Conservation (phyloP, 2,113 vertebrate species). For the Actenoides hombroni region DNA sequence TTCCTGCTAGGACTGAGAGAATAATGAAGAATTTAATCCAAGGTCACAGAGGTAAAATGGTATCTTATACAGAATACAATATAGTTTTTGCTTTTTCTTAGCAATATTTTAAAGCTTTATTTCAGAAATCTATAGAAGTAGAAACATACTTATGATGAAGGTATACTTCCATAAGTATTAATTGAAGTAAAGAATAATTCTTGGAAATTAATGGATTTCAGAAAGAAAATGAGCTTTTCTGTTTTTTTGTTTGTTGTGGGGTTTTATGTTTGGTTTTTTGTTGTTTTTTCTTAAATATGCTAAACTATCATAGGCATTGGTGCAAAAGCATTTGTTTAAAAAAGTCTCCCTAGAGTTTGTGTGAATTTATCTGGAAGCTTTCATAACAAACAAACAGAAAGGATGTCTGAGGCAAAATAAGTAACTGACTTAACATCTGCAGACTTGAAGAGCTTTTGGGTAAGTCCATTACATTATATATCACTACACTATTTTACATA, state of each 20-base stretch:
- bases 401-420: not conserved
- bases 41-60: not conserved
- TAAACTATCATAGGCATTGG: not conserved
- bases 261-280: no score
- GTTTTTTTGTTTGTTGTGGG: no score
- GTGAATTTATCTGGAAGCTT: not conserved
- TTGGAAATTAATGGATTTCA: not conserved
- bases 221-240: not conserved
- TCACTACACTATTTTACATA: not conserved
- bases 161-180: not conserved
- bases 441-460: not conserved
- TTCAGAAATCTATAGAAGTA: not conserved
- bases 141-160: not conserved
- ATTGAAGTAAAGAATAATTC: not conserved
- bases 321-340: not conserved
- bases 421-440: not conserved
- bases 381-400: not conserved
- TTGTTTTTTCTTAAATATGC: not conserved
- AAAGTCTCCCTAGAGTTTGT: not conserved
- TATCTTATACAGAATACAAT: not conserved
- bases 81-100: not conserved
- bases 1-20: not conserved
- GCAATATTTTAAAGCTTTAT: not conserved
- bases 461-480: not conserved
- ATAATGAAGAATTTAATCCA: not conserved